Evolutionary conservation across 2,113 vertebrate species (phyloP).

Genomic region (Stercorarius parasiticus): DNA sequence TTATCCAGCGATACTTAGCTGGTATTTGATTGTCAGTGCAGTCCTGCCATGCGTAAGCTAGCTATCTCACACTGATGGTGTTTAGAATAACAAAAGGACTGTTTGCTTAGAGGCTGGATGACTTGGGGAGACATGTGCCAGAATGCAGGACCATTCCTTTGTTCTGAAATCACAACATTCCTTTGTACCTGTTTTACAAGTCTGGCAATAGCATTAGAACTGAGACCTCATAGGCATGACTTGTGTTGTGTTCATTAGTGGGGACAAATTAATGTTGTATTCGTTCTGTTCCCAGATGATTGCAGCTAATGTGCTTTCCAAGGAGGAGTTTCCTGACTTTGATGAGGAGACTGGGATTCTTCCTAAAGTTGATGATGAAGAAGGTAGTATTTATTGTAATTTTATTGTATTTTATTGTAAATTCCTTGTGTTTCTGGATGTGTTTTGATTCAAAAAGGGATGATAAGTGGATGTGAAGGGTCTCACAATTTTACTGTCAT

Average conservation of each 20-base stretch:
- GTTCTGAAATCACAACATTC: background rate
- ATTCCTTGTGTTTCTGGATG: background rate
- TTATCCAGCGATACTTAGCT: background rate
- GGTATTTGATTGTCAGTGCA: background rate
- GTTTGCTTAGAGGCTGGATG: background rate
- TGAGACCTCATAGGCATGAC: background rate
- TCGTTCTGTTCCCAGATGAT: slow-evolving; percentile 85
- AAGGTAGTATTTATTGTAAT: slow-evolving; percentile 87
- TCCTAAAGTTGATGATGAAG: slow-evolving; percentile 97
- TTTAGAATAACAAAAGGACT: background rate
- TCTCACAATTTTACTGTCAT: background rate
- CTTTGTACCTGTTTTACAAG: background rate
- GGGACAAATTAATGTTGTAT: background rate
- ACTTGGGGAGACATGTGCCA: background rate
- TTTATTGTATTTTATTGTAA: background rate
- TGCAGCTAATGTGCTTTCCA: slow-evolving; percentile 96
- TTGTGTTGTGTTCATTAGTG: rapidly evolving
- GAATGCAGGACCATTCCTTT: background rate
- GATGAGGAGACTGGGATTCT: slow-evolving; percentile 98
- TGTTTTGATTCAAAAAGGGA: background rate
- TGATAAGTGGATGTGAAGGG: background rate
- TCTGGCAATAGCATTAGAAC: background rate
- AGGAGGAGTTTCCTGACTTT: slow-evolving; percentile 98
- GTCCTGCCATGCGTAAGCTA: background rate
- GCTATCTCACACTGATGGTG: background rate